Percentiles rank a stretch among this genome's conserved stretches.
Conservation (phyloP, 2,888 invertebrate species). For the Spilarctia lutea region DNA sequence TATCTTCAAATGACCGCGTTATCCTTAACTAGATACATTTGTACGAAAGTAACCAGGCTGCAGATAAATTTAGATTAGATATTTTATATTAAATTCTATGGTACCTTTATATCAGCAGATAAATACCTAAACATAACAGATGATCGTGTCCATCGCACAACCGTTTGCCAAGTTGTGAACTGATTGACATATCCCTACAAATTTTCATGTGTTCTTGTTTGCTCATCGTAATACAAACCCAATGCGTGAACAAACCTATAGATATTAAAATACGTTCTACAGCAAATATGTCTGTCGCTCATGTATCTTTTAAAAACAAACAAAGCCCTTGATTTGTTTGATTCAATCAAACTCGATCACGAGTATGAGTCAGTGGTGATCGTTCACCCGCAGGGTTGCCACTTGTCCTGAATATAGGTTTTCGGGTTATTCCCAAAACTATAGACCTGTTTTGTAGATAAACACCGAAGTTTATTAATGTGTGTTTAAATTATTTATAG, state of each 20-base stretch:
- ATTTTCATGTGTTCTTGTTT: background rate
- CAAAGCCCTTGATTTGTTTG: constrained; percentile 49
- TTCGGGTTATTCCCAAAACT: constrained; percentile 6
- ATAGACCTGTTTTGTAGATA: constrained; percentile 16
- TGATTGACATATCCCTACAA: background rate
- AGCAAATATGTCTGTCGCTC: constrained; percentile 46
- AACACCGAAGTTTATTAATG: constrained; percentile 19
- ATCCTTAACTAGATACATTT: too few relatives aligned
- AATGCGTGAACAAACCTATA: constrained; percentile 5
- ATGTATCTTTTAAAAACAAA: constrained; percentile 43
- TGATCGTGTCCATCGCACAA: background rate
- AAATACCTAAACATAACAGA: background rate
- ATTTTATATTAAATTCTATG: too few relatives aligned
- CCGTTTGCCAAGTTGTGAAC: background rate
- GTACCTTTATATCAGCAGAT: background rate
- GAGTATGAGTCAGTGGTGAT: constrained; percentile 39
- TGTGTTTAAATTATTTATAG: constrained; percentile 17
- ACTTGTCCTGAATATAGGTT: background rate
- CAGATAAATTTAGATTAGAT: too few relatives aligned
- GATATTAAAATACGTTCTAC: constrained; percentile 1
- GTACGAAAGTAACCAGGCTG: too few relatives aligned
- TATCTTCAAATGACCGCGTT: too few relatives aligned
- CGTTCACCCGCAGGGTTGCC: constrained; percentile 43
- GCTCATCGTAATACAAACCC: background rate
- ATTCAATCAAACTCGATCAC: constrained; percentile 40